These are phyloP conservation scores for Pitta sordida DNA, from an alignment of 2,113 vertebrate genomes.

Conservation along the genomic window DNA sequence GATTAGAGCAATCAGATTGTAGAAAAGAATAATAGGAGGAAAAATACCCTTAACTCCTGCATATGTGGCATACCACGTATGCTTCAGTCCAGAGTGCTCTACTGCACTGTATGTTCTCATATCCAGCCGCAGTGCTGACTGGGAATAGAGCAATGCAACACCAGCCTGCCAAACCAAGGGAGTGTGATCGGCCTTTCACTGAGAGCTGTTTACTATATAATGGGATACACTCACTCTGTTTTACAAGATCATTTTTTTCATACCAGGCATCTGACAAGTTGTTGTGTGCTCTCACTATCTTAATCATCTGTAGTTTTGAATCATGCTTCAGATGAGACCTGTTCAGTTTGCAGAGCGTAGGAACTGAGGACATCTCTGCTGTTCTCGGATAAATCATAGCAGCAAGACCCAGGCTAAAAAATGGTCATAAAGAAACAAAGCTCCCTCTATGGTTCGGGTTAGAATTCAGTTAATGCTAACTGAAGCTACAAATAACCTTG, in stretches of 20 bases:
- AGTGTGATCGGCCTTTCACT: background rate
- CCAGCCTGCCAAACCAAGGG: background rate
- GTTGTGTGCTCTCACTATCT: constrained; percentile 9
- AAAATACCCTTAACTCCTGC: background rate
- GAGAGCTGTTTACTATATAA: constrained; percentile 8
- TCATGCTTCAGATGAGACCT: constrained; percentile 13
- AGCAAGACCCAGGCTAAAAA: background rate
- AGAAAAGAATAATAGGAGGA: constrained; percentile 10
- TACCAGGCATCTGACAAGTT: constrained; percentile 16
- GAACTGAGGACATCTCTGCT: background rate
- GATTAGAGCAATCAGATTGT: background rate
- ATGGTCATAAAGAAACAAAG: background rate
- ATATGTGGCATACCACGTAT: background rate
- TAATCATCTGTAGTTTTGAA: constrained; percentile 51
- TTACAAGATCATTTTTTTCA: background rate
- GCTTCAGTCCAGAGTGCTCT: background rate
- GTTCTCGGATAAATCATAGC: background rate
- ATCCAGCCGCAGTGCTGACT: background rate
- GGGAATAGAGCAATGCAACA: background rate
- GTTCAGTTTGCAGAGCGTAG: background rate
- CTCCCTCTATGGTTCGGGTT: background rate
- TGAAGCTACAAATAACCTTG: background rate
- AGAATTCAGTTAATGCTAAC: background rate
- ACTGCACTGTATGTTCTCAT: background rate
- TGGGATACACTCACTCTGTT: background rate